Base-by-base conservation (phyloP, 2,888 invertebrate species). In the Eupithecia abbreviata region DNA sequence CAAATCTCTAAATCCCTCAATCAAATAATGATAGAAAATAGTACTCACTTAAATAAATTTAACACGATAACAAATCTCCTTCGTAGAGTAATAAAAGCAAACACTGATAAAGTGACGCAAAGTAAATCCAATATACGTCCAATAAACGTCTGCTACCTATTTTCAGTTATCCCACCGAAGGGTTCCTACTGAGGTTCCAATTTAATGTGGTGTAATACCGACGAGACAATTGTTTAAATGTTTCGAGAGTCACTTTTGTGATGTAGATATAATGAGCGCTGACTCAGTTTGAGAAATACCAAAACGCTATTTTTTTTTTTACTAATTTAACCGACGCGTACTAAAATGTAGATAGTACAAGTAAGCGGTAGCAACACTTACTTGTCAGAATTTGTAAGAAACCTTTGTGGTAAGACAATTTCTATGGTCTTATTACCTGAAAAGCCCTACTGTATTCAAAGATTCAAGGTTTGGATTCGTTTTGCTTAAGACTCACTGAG, bases 81-180 rank as follows among this genome's bases (percentile, higher is more conserved):
- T 51, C 67, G 71, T 74, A 74, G 62, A 58, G 75, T 71, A 77
- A 82, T 80, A 82, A 78, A 80, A 79, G 75, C 79, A 79, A 82
- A 81, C 82, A 81, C 79, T 80, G 80, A 81, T 82, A 82, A 83
- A 82, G 83, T 85, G 85, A 83, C 82, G 77, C 80, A 77, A 77
- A 83, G 84, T 84, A 80, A 85, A 87, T 85, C 84, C 85, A 86
- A 87, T 88, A 88, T 85, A 86, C 78, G 84, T 85, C 85, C 83
- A 84, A 85, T 86, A 82, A 82, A 85, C 77, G 79, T 77, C 76
- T 72, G 68, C 68, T 71, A 72, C 70, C 77, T 71, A 78, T 80
- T 78, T 80, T 79, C 79, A 82, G 81, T 82, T 81, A 83, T 77
- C 79, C 75, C 76, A 81, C 75, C 79, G 79, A 78, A 79, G 79